These are phyloP conservation scores for Choloepus didactylus DNA, from an alignment of 2,797 vertebrate species.

Conservation along the genomic window DNA sequence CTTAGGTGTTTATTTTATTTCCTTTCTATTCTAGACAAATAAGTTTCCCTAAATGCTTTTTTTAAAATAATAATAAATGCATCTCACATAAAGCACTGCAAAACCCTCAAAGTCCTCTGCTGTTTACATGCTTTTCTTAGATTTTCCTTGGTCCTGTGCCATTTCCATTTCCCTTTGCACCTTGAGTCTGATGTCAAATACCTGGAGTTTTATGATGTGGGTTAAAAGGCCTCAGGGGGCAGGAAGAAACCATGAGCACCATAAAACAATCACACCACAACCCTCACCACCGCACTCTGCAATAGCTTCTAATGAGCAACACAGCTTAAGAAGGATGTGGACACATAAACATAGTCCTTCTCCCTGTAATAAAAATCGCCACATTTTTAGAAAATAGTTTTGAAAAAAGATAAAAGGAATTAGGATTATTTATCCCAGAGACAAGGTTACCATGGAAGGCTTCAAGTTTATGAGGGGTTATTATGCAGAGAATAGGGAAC, in stretches of 20 bases:
- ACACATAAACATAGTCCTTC: not conserved
- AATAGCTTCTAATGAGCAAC: not conserved
- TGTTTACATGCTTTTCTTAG: not conserved
- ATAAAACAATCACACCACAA: not conserved
- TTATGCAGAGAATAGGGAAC: conserved; percentile 33
- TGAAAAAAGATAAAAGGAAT: not conserved
- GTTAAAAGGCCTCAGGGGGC: not conserved
- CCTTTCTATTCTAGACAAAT: not conserved
- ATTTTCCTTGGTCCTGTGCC: not conserved
- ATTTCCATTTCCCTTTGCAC: conserved; percentile 7
- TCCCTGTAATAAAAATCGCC: not conserved
- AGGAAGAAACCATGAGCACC: not conserved
- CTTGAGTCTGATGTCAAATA: not conserved
- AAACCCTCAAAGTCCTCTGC: not conserved
- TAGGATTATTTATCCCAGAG: conserved; percentile 21
- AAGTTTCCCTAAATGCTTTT: not conserved
- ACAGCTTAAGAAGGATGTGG: not conserved
- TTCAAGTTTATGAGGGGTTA: conserved; percentile 39
- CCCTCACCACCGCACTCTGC: not conserved
- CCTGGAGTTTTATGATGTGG: not conserved
- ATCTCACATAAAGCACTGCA: conserved; percentile 8
- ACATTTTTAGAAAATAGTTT: conserved; percentile 43
- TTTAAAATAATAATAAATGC: not conserved
- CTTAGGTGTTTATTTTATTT: not conserved
- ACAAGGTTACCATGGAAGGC: not conserved